Conservation (phyloP, 2,888 invertebrate species). For the Petrolisthes manimaculis region DNA sequence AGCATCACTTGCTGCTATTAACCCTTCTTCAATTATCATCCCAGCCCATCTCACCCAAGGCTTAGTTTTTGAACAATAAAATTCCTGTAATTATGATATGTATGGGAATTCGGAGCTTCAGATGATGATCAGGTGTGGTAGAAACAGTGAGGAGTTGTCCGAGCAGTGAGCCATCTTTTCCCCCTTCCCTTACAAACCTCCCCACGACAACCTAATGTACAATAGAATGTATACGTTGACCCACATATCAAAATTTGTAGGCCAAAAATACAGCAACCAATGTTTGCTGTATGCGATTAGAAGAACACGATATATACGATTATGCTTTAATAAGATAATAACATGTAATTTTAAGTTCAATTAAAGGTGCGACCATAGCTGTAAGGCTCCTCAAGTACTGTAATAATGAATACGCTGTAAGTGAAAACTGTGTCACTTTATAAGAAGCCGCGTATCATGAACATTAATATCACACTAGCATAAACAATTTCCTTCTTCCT, state of each 20-base stretch:
- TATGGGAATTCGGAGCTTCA: slow-evolving; percentile 45
- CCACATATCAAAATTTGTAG: slow-evolving; percentile 41
- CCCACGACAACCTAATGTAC: neutral
- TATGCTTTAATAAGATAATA: slow-evolving; percentile 9
- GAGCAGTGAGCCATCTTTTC: slow-evolving; percentile 32
- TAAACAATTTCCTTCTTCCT: too few species aligned
- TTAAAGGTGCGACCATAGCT: neutral
- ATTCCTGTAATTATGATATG: neutral
- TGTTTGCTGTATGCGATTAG: slow-evolving; percentile 7
- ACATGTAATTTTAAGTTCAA: neutral
- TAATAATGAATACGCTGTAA: too few species aligned
- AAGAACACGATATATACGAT: neutral
- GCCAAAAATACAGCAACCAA: slow-evolving; percentile 14
- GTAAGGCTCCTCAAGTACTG: neutral
- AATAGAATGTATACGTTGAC: slow-evolving; percentile 31
- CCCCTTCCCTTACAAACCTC: neutral
- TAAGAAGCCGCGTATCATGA: too few species aligned
- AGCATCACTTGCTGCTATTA: too few species aligned
- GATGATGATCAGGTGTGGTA: slow-evolving; percentile 11
- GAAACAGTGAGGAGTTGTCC: neutral
- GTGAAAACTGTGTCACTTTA: too few species aligned
- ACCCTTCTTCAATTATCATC: neutral
- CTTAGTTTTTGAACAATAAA: neutral
- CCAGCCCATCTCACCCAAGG: neutral
- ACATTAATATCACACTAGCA: too few species aligned